A percentile compares a stretch with the other conserved stretches of the same genome.
Conservation (phyloP, 2,888 invertebrate genomes). For the Tinea semifulvella region DNA sequence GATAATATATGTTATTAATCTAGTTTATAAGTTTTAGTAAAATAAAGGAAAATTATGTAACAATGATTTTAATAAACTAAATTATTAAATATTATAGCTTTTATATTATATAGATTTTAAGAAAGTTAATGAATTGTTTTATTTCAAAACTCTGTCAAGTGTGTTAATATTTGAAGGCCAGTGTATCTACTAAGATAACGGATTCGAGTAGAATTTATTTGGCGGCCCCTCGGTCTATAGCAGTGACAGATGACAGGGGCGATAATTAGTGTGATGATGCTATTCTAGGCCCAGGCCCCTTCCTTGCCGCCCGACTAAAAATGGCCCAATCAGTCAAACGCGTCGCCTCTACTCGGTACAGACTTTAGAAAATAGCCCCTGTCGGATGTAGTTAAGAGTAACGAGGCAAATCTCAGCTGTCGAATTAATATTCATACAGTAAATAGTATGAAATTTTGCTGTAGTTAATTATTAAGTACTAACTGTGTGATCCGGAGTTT, state of each 20-base stretch:
- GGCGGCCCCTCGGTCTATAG: slow-evolving; percentile 25
- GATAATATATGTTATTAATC: no score
- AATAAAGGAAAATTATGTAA: no score
- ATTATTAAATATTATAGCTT: no score
- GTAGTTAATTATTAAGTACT: no score
- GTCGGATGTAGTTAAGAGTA: slow-evolving; percentile 9
- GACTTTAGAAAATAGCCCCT: slow-evolving; percentile 7
- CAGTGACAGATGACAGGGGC: slow-evolving; percentile 40
- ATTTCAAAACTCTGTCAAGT: no score
- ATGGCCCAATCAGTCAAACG: slow-evolving; percentile 61
- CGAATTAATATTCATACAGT: neutral
- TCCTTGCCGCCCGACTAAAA: slow-evolving; percentile 44
- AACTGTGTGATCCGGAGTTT: no score
- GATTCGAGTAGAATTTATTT: slow-evolving; percentile 31
- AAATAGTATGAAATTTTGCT: neutral
- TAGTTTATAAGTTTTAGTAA: no score
- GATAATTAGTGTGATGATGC: slow-evolving; percentile 58
- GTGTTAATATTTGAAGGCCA: no score
- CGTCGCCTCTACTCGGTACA: slow-evolving; percentile 13
- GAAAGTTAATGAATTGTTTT: no score
- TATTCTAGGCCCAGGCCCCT: slow-evolving; percentile 36
- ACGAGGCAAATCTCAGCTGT: neutral
- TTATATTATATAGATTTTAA: no score
- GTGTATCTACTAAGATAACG: no score
- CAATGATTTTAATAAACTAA: no score